Evolutionary conservation across 2,113 vertebrate genomes (phyloP).

Genomic region (Columba livia): DNA sequence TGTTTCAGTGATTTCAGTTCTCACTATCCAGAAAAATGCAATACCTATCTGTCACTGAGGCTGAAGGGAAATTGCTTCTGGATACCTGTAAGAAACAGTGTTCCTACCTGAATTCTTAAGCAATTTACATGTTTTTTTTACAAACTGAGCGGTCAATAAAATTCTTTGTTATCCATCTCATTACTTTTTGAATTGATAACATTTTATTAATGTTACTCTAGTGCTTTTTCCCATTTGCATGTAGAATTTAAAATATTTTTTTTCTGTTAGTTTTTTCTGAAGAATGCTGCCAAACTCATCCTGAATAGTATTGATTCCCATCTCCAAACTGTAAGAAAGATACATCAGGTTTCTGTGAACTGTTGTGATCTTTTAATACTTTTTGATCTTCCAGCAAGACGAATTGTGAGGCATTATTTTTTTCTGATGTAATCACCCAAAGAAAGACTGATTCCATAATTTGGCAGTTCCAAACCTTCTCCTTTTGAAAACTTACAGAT

Average conservation of each 20-base stretch:
- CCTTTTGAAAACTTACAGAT: not conserved
- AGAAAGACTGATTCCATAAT: not conserved
- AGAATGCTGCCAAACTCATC: not conserved
- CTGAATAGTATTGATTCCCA: not conserved
- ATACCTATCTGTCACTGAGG: not conserved
- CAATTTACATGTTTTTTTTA: not conserved
- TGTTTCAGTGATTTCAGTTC: not conserved
- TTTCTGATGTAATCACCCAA: not conserved
- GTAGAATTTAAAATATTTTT: not conserved
- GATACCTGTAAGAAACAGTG: not conserved
- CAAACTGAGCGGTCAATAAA: not conserved
- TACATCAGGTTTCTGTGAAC: not conserved
- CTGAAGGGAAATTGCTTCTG: not conserved
- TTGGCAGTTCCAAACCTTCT: not conserved
- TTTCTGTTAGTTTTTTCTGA: not conserved
- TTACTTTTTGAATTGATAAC: not conserved
- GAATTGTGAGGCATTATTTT: not conserved
- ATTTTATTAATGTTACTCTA: not conserved
- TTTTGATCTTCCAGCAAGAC: not conserved
- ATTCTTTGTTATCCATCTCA: not conserved
- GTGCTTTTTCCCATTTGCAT: not conserved
- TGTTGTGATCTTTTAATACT: not conserved
- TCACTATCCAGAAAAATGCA: constrained; percentile 16
- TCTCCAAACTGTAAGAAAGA: not conserved
- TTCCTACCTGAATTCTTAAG: not conserved